phyloP scores from a whole-genome alignment of 2,888 invertebrate species.

The Orthonevra nobilis region DNA sequence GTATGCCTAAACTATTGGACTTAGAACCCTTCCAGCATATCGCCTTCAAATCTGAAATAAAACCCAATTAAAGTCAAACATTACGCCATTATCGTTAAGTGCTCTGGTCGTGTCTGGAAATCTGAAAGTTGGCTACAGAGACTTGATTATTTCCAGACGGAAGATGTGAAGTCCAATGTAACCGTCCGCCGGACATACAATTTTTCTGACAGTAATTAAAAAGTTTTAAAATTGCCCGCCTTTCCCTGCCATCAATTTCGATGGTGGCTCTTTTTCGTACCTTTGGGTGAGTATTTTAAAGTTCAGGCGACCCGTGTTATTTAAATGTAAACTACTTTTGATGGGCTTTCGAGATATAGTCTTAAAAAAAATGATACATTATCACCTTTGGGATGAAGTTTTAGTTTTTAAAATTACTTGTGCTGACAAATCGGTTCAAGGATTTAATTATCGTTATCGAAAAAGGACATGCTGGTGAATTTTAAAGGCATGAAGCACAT shows the following conservation, averaged over 20 bases:
- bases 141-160: neutral
- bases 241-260: constrained; percentile 40
- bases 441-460: no score
- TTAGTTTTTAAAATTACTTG: no score
- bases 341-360: no score
- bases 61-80: constrained; percentile 62
- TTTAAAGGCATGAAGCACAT: no score
- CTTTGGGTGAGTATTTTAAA: constrained; percentile 1
- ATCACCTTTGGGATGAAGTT: no score
- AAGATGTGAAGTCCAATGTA: neutral
- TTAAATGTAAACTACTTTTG: no score
- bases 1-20: no score
- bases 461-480: no score
- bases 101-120: constrained; percentile 15
- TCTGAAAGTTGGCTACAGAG: neutral
- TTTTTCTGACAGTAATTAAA: constrained; percentile 57
- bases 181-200: constrained; percentile 14
- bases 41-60: constrained; percentile 58
- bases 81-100: constrained; percentile 52
- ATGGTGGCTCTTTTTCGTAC: no score
- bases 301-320: no score
- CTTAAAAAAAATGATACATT: no score
- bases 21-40: constrained; percentile 29
- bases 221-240: constrained; percentile 48
- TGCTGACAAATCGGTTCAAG: no score